Evolutionary conservation across 2,113 vertebrate genomes (phyloP).

Genomic region (Steatornis caripensis): DNA sequence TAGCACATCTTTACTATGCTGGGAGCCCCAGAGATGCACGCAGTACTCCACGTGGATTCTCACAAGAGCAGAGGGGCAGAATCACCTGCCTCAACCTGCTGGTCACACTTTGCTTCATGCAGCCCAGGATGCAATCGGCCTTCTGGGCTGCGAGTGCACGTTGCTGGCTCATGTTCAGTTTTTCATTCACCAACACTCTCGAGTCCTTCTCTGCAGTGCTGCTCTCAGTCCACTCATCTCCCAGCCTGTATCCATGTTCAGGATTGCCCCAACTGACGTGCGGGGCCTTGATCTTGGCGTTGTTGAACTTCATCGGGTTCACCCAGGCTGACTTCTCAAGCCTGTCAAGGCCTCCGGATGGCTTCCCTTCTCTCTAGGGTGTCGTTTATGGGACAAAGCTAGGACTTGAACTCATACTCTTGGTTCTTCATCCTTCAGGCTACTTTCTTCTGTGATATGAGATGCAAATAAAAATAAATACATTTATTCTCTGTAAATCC

Average conservation of each 20-base stretch:
- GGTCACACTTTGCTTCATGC: too few species aligned
- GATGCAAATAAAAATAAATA: background rate
- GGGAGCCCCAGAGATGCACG: too few species aligned
- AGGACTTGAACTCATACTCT: background rate
- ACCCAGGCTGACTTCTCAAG: fast-evolving
- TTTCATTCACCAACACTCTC: background rate
- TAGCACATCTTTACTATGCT: background rate
- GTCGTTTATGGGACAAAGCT: background rate
- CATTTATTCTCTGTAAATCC: background rate
- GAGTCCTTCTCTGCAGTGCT: background rate
- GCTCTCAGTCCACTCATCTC: background rate
- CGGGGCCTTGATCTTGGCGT: too few species aligned
- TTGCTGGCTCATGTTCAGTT: background rate
- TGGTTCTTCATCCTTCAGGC: background rate
- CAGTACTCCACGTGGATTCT: too few species aligned
- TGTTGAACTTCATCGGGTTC: background rate
- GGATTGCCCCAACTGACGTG: too few species aligned
- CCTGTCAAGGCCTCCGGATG: background rate
- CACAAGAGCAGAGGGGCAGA: too few species aligned
- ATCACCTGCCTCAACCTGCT: too few species aligned
- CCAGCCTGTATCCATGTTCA: too few species aligned
- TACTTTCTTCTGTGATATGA: background rate
- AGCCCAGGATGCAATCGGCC: background rate
- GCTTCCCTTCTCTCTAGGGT: background rate
- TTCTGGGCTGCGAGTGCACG: background rate